These are phyloP conservation scores for Ametastegia equiseti DNA, from an alignment of 2,888 invertebrate genomes.

Conservation along the genomic window DNA sequence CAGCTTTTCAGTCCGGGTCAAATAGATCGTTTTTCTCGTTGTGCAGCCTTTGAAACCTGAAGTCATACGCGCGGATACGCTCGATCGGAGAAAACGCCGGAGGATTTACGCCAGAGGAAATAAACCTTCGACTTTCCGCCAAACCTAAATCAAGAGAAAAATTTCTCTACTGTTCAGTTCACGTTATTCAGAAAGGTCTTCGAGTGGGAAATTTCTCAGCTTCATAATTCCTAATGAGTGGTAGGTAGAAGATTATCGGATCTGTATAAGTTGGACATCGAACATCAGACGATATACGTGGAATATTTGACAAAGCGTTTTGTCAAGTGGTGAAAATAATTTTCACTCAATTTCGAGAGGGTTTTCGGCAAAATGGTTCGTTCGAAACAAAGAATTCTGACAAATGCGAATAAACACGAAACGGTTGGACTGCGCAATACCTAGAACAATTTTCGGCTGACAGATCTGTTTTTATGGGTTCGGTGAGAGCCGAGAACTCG, in stretches of 20 bases:
- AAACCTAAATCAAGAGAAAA: background rate
- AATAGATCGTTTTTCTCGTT: background rate
- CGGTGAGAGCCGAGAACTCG: slow-evolving; percentile 55
- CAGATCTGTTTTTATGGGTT: slow-evolving; percentile 39
- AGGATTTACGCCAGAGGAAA: background rate
- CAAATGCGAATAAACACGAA: background rate
- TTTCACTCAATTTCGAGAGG: background rate
- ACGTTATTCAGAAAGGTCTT: background rate
- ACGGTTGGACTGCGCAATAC: background rate
- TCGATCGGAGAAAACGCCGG: slow-evolving; percentile 11
- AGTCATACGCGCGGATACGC: background rate
- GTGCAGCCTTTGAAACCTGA: background rate
- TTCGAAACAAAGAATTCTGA: background rate
- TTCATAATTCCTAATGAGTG: no score
- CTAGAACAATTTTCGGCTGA: slow-evolving; percentile 17
- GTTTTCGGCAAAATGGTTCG: background rate
- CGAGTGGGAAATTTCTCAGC: background rate
- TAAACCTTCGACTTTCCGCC: background rate
- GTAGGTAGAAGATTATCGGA: background rate
- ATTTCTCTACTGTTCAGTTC: background rate
- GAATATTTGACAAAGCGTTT: background rate
- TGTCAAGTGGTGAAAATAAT: background rate
- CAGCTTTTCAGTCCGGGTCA: background rate
- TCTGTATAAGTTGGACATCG: background rate
- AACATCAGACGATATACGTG: background rate